Conservation (phyloP, 2,113 vertebrate species). For the Apeltes quadracus region DNA sequence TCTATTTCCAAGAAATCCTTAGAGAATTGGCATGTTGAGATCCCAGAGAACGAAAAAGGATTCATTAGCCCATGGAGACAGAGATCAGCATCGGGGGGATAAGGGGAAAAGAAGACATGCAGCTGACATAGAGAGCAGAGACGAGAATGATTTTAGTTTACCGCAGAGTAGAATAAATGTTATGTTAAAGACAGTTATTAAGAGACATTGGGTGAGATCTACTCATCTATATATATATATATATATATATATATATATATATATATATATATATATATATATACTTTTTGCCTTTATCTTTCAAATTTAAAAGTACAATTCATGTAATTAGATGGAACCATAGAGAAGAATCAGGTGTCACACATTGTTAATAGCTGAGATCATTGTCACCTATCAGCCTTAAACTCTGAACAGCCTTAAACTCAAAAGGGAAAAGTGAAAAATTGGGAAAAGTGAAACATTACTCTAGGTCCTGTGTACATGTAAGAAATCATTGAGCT, state of each 20-base stretch:
- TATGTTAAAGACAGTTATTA: conserved; percentile 15
- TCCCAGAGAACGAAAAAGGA: background rate
- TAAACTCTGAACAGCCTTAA: no score
- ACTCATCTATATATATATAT: no score
- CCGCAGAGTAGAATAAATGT: background rate
- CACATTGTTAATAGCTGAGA: background rate
- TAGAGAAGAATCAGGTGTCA: background rate
- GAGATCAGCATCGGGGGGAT: background rate
- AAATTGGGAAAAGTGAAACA: background rate
- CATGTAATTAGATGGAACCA: background rate
- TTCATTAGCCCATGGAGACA: background rate
- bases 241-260: no score
- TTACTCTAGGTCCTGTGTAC: background rate
- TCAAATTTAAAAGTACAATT: background rate
- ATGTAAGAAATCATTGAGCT: background rate
- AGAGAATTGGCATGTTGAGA: background rate
- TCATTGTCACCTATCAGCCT: no score
- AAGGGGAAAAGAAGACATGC: background rate
- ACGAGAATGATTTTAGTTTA: background rate
- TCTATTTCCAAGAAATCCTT: background rate
- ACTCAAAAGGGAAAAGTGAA: no score
- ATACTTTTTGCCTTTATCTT: background rate
- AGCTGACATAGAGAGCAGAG: background rate
- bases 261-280: no score
- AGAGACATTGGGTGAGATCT: background rate